A percentile compares a stretch with the other conserved stretches of the same genome.
Evolutionary conservation across 2,113 vertebrate genomes (phyloP).

Genomic region (Himantopus leucocephalus): DNA sequence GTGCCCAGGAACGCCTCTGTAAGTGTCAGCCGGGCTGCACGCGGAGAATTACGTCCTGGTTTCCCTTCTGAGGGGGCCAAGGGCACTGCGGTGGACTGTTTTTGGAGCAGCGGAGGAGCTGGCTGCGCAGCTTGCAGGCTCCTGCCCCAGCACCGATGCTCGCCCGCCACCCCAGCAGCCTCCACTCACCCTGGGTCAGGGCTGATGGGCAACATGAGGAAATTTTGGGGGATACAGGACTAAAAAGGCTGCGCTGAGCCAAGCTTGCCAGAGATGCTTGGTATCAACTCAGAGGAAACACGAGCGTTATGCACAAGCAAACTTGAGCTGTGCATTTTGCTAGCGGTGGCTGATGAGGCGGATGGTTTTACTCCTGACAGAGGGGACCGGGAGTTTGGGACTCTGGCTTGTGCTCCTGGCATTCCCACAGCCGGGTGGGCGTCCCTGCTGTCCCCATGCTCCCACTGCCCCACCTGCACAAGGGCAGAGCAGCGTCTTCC

Average conservation of each 20-base stretch:
- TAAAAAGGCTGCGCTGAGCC: neutral
- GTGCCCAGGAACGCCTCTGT: neutral
- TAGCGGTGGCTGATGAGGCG: accelerated
- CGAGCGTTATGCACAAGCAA: accelerated
- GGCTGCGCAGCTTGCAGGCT: neutral
- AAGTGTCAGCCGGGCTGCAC: neutral
- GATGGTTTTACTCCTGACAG: neutral
- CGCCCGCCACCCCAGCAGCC: accelerated
- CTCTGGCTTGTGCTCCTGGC: neutral
- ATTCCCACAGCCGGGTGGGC: neutral
- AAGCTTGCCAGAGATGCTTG: neutral
- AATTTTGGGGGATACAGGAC: neutral
- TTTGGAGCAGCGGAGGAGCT: neutral
- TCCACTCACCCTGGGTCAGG: accelerated
- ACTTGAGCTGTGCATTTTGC: neutral
- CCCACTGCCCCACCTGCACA: accelerated
- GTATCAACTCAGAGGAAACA: neutral
- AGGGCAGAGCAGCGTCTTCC: neutral
- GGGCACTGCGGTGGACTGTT: accelerated
- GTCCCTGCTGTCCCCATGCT: neutral
- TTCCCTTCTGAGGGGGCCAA: neutral
- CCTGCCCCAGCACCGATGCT: neutral
- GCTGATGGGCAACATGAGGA: neutral
- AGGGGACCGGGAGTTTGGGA: accelerated
- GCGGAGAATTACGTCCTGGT: accelerated